These are phyloP conservation scores for Sclerodermus sp. DNA, from an alignment of 2,888 invertebrate species.

Conservation along the genomic window DNA sequence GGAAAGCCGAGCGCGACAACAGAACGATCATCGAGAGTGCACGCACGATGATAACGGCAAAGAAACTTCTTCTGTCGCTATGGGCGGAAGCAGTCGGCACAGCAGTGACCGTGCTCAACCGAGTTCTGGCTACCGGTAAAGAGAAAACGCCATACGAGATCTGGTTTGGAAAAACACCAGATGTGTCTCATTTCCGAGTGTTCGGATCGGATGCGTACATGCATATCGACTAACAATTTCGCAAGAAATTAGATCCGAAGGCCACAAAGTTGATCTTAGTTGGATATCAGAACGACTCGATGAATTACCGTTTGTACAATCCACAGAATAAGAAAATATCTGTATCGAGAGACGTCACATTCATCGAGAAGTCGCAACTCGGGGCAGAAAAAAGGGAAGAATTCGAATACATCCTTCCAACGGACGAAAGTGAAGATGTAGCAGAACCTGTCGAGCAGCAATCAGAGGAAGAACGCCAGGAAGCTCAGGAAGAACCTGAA, in stretches of 20 bases:
- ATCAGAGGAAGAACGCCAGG: not conserved
- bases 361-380: not conserved
- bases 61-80: slow-evolving; percentile 8
- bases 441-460: too few species aligned
- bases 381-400: not conserved
- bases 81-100: slow-evolving; percentile 23
- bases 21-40: slow-evolving; percentile 20
- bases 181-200: slow-evolving; percentile 7
- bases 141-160: slow-evolving; percentile 19
- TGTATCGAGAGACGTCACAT: slow-evolving; percentile 13
- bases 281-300: slow-evolving; percentile 12
- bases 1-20: slow-evolving; percentile 20
- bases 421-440: not conserved
- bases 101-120: slow-evolving; percentile 11
- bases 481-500: not conserved
- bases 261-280: slow-evolving; percentile 17
- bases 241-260: slow-evolving; percentile 14
- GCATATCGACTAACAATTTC: slow-evolving; percentile 9
- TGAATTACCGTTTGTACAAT: slow-evolving; percentile 12
- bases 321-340: slow-evolving; percentile 3
- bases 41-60: slow-evolving; percentile 14
- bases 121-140: not conserved
- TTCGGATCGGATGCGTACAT: slow-evolving; percentile 12
- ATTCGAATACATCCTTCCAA: not conserved
- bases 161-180: slow-evolving; percentile 18